Base-by-base conservation (phyloP, 1,140 invertebrate genomes). In the Ceratoteleas bidentatus region DNA sequence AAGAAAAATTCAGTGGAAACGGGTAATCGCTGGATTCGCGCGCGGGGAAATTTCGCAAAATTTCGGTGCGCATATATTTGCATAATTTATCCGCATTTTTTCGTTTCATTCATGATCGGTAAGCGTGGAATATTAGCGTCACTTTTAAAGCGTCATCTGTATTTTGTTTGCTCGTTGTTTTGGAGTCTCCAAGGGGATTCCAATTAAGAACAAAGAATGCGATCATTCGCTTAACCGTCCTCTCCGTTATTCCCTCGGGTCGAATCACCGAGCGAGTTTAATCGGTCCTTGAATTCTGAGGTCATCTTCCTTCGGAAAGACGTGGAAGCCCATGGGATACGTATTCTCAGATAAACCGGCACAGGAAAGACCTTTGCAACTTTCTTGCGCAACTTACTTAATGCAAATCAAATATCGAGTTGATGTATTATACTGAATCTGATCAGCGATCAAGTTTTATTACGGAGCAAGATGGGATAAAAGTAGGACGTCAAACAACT, bases 121-220 rank as follows among this genome's bases (percentile, higher is more conserved):
- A 36, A 58, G 3, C 15, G 10, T 11, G n/a, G 47, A 64, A 45
- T 13, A 64, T 64, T 7, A 54, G 53, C 40, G 56, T 66, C 43
- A 24, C 16, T 54, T 52, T 54, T 33, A 54, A 33, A 40, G 24
- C 0, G 11, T 56, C 50, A 33, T 66, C 40, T 10, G 38, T 56
- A 66, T 54, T 66, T 66, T 54, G 45, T 66, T 56, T 43, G 50
- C 34, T 54, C 52, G 32, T 45, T 47, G 32, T 54, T 72, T 33
- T 61, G 34, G 38, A 13, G 50, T 70, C 54, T 53, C 61, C 38
- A 40, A 69, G 74, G 57, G 38, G 84, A 79, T 62, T 70, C 70
- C 81, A 80, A 85, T 85, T 85, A 85, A 78, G 75, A 69, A 76
- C 74, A 81, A 81, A 83, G 70, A 80, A 85, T 77, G 69, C 69